Percentiles rank a stretch among this genome's conserved stretches.
Evolutionary conservation across 2,797 vertebrate species (phyloP).

Genomic region (Falco novaeseelandiae): DNA sequence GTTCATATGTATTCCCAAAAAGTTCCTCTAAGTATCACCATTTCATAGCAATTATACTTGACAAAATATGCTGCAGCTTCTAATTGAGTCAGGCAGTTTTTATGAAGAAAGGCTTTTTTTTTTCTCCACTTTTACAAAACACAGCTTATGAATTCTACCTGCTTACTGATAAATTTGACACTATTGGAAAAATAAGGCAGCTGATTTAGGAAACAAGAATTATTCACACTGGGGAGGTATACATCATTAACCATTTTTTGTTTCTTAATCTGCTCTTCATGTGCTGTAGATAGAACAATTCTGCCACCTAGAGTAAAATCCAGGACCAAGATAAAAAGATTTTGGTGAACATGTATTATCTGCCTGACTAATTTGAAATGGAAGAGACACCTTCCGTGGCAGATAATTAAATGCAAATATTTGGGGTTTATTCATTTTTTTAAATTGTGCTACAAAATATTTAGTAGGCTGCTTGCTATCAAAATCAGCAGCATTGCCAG

Average conservation of each 20-base stretch:
- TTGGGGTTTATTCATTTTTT: not conserved
- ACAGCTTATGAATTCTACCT: constrained; percentile 47
- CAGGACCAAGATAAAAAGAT: not conserved
- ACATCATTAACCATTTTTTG: constrained; percentile 62
- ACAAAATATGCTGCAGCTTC: constrained; percentile 20
- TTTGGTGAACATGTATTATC: not conserved
- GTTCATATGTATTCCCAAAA: not conserved
- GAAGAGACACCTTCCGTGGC: not conserved
- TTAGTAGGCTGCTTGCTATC: not conserved
- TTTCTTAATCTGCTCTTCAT: not conserved
- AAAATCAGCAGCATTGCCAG: not conserved
- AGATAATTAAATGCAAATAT: constrained; percentile 37
- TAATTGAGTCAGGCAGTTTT: constrained; percentile 16
- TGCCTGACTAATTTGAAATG: not conserved
- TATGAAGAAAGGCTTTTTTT: not conserved
- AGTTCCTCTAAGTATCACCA: not conserved
- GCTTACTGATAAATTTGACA: constrained; percentile 61
- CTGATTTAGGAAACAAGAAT: constrained; percentile 68
- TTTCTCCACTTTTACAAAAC: not conserved
- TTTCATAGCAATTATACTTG: not conserved
- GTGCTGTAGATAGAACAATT: constrained; percentile 31
- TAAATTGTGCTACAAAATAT: not conserved
- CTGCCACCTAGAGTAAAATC: constrained; percentile 71
- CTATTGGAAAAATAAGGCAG: constrained; percentile 67
- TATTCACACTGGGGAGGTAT: constrained; percentile 41